A percentile compares a stretch with the other conserved stretches of the same genome.
Conservation (phyloP, 2,113 vertebrate species). For the Muntiacus reevesi region DNA sequence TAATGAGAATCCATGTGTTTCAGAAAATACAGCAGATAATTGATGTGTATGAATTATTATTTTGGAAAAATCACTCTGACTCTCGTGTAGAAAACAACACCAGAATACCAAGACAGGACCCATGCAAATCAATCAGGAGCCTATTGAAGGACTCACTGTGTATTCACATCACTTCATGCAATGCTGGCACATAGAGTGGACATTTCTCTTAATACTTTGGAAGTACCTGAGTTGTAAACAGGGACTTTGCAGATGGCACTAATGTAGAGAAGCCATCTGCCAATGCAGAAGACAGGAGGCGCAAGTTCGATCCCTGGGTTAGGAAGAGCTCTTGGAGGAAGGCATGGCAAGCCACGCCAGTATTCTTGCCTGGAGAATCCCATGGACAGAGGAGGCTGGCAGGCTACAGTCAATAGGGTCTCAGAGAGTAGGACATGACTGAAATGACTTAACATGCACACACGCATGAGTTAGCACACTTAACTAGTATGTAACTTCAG, state of each 20-base stretch:
- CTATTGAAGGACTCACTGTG: neutral
- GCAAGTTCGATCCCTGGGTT: neutral
- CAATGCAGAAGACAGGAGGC: neutral
- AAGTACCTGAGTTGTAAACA: neutral
- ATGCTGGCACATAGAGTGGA: neutral
- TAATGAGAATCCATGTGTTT: neutral
- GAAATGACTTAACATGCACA: neutral
- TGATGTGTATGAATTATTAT: neutral
- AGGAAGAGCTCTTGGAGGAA: neutral
- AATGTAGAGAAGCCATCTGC: neutral
- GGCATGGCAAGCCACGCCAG: neutral
- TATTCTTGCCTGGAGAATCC: neutral
- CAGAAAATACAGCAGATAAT: neutral
- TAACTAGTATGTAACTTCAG: neutral
- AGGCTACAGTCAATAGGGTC: neutral
- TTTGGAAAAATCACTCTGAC: neutral
- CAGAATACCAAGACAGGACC: neutral
- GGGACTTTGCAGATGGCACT: neutral
- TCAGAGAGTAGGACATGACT: neutral
- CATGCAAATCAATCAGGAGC: neutral
- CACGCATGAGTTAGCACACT: neutral
- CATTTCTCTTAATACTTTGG: neutral
- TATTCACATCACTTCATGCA: rapidly evolving
- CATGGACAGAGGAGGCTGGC: neutral
- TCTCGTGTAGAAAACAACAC: neutral